Conservation (phyloP, 2,888 invertebrate species). For the Drosophila testacea region DNA sequence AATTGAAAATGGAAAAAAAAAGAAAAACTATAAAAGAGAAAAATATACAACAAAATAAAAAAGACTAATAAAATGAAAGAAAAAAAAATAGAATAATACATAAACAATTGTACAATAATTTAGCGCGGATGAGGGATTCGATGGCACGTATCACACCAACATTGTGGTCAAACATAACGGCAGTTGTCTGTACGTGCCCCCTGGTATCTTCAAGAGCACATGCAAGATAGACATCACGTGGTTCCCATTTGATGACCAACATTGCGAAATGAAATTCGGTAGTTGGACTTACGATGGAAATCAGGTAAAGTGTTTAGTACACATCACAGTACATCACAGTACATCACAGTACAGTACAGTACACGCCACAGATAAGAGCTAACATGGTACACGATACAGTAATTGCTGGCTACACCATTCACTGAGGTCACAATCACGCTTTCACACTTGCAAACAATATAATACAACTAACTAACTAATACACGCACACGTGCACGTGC, state of each 20-base stretch:
- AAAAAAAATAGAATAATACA: constrained; percentile 61
- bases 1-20: constrained; percentile 31
- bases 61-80: constrained; percentile 23
- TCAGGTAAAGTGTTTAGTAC: constrained; percentile 89
- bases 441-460: constrained; percentile 28
- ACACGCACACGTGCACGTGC: constrained; percentile 49
- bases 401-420: constrained; percentile 23
- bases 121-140: constrained; percentile 99
- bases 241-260: constrained; percentile 99
- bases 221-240: constrained; percentile 99
- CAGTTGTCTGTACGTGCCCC: constrained; percentile 99
- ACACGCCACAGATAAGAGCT: constrained; percentile 41
- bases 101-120: constrained; percentile 82
- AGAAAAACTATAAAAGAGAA: constrained; percentile 37
- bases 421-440: constrained; percentile 49
- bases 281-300: constrained; percentile 99
- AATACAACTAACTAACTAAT: constrained; percentile 11
- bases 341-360: constrained; percentile 26
- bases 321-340: constrained; percentile 46
- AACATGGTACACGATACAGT: constrained; percentile 45
- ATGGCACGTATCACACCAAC: constrained; percentile 99
- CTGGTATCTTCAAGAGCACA: constrained; percentile 99
- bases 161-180: constrained; percentile 99
- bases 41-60: constrained; percentile 21
- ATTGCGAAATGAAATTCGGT: constrained; percentile 99